Evolutionary conservation across 2,113 vertebrate genomes (phyloP).

Genomic region (Litocranius walleri): DNA sequence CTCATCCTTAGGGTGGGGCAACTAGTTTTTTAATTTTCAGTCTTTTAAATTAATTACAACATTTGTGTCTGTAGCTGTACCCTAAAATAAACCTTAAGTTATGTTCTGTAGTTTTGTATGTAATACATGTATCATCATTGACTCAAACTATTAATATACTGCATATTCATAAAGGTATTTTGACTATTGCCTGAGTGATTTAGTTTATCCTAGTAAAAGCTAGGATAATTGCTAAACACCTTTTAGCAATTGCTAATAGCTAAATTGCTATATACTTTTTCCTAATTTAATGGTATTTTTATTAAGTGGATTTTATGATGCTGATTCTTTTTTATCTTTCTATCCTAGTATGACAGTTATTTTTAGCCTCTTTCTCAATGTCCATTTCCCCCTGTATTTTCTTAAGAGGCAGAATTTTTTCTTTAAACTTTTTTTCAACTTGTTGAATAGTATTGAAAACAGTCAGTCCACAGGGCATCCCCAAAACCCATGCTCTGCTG

Average conservation of each 20-base stretch:
- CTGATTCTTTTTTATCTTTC: neutral
- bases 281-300: neutral
- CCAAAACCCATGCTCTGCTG: neutral
- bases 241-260: neutral
- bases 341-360: neutral
- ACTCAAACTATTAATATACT: neutral
- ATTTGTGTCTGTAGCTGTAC: neutral
- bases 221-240: neutral
- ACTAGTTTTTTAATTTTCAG: neutral
- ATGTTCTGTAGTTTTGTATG: neutral
- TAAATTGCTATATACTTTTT: neutral
- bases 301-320: neutral
- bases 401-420: neutral
- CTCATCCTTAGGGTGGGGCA: neutral
- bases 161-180: neutral
- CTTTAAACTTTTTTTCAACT: neutral
- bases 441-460: neutral
- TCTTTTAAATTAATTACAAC: neutral
- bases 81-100: neutral
- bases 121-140: neutral
- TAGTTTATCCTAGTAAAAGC: neutral
- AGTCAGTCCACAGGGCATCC: neutral
- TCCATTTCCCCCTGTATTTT: neutral
- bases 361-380: neutral
- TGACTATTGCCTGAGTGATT: neutral